Conservation (phyloP, 2,888 invertebrate genomes). For the Habroteleia sp. region DNA sequence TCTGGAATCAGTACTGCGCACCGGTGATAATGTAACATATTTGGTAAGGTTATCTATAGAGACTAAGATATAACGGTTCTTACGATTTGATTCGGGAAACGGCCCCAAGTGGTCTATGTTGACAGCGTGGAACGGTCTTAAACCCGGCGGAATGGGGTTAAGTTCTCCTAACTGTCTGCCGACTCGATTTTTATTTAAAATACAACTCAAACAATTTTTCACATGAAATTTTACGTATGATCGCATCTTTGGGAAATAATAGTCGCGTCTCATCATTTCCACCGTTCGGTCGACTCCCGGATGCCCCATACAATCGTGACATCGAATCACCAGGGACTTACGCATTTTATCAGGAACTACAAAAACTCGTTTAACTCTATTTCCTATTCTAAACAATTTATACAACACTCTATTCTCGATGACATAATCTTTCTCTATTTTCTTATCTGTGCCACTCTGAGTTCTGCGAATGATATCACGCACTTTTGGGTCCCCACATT, state of each 20-base stretch:
- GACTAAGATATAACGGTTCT: too few relatives aligned
- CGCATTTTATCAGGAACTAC: conserved; percentile 25
- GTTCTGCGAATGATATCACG: too few relatives aligned
- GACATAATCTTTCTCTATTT: background rate
- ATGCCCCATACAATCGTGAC: conserved; percentile 54
- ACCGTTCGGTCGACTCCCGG: conserved; percentile 27
- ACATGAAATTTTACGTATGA: conserved; percentile 1
- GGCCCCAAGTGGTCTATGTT: too few relatives aligned
- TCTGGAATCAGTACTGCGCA: too few relatives aligned
- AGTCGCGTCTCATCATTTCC: conserved; percentile 3
- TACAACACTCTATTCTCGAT: background rate
- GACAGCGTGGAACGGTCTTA: too few relatives aligned
- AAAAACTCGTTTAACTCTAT: background rate
- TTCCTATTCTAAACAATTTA: background rate
- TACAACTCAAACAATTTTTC: conserved; percentile 37
- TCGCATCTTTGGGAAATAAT: conserved; percentile 17
- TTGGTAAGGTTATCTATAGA: too few relatives aligned
- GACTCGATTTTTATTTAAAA: conserved; percentile 40
- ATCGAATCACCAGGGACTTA: conserved; percentile 27
- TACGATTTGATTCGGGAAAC: too few relatives aligned
- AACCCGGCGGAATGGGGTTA: too few relatives aligned
- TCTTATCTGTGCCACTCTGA: too few relatives aligned
- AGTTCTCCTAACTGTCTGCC: conserved; percentile 54
- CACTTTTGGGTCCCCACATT: background rate
- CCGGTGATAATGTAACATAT: too few relatives aligned